Conservation (phyloP, 2,888 invertebrate species). For the Papilio demoleus region DNA sequence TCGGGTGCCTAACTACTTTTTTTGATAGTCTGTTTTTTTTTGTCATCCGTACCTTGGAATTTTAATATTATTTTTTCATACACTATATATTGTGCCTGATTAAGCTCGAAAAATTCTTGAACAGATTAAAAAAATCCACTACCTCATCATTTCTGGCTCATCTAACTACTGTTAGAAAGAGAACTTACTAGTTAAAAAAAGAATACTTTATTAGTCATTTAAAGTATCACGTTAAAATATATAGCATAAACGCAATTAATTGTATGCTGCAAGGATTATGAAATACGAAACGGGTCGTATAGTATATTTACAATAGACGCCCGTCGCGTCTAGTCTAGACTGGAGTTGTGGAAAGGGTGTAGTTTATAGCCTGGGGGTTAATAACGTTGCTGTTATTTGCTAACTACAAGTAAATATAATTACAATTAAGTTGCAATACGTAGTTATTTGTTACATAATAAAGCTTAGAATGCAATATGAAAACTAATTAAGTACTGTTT, state of each 20-base stretch:
- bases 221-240: background rate
- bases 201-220: too few species aligned
- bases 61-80: too few species aligned
- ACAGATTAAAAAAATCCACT: too few species aligned
- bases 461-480: background rate
- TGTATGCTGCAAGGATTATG: background rate
- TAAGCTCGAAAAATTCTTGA: too few species aligned
- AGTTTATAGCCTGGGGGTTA: background rate
- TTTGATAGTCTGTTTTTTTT: background rate
- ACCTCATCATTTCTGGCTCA: too few species aligned
- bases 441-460: background rate
- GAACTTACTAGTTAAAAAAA: too few species aligned
- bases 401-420: background rate
- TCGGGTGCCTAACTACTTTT: background rate
- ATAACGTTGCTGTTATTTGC: background rate
- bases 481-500: constrained; percentile 5
- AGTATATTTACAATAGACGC: background rate
- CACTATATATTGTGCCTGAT: too few species aligned
- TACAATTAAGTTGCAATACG: background rate
- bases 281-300: background rate
- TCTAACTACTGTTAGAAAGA: too few species aligned
- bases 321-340: constrained; percentile 11
- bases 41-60: background rate
- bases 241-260: background rate
- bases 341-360: background rate